A percentile compares a stretch with the other conserved stretches of the same genome.
Evolutionary conservation across 2,888 invertebrate genomes (phyloP).

Genomic region (Amphimallon solstitiale): DNA sequence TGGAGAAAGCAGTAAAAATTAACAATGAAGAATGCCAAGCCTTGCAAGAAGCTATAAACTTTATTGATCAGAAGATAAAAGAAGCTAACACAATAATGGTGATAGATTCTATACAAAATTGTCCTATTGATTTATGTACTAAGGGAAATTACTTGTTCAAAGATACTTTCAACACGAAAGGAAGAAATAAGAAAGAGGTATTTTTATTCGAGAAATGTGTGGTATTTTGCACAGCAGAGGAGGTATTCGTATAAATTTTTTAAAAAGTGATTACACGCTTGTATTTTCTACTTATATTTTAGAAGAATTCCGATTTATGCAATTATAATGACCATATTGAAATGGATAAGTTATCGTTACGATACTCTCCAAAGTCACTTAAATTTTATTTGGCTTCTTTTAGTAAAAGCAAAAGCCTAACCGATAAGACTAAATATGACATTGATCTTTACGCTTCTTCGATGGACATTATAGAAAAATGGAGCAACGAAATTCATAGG

Average conservation of each 20-base stretch:
- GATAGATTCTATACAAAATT: conserved; percentile 56
- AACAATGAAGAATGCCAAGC: conserved; percentile 46
- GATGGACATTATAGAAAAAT: conserved; percentile 52
- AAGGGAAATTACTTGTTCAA: conserved; percentile 56
- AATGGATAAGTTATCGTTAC: no score
- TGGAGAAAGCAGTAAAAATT: conserved; percentile 16
- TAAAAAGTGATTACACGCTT: no score
- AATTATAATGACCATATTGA: no score
- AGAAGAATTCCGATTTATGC: no score
- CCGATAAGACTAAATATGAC: not conserved
- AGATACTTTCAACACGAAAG: conserved; percentile 54
- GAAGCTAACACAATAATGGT: conserved; percentile 59
- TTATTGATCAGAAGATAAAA: conserved; percentile 55
- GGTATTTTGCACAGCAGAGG: conserved; percentile 51
- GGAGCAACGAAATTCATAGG: conserved; percentile 54
- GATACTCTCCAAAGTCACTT: no score
- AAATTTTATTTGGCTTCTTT: no score
- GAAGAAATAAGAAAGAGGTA: conserved; percentile 52
- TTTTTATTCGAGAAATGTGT: conserved; percentile 58
- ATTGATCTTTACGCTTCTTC: conserved; percentile 51
- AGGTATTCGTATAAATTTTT: conserved; percentile 25
- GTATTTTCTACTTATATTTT: no score
- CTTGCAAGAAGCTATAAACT: conserved; percentile 49
- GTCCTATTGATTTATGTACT: conserved; percentile 54
- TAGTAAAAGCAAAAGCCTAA: no score